phyloP scores from a whole-genome alignment of 2,888 invertebrate species.

The Erebia ligea region DNA sequence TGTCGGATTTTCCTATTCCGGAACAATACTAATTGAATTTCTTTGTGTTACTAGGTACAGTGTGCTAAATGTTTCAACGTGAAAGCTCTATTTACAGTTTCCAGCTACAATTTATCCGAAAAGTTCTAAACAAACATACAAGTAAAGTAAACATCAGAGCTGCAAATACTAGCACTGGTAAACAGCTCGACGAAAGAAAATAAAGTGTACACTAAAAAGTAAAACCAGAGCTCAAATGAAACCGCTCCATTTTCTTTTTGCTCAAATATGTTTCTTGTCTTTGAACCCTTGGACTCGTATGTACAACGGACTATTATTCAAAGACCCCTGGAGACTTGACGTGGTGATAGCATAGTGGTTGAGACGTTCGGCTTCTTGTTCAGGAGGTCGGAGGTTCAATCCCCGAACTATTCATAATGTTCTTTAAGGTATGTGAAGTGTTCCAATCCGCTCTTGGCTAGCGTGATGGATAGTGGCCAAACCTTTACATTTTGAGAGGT shows the following conservation, averaged over 20 bases:
- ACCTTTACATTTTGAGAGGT: too few relatives aligned
- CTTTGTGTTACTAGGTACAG: neutral
- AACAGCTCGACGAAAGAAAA: conserved; percentile 43
- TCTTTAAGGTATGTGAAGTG: too few relatives aligned
- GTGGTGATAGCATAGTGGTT: too few relatives aligned
- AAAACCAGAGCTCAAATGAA: conserved; percentile 15
- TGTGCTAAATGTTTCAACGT: conserved; percentile 8
- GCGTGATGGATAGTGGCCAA: too few relatives aligned
- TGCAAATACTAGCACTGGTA: conserved; percentile 37
- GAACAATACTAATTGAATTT: conserved; percentile 7
- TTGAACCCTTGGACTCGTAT: conserved; percentile 6
- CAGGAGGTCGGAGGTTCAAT: too few relatives aligned
- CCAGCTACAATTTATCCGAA: conserved; percentile 21
- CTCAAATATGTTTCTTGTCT: conserved; percentile 19
- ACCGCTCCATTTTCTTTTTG: conserved; percentile 15
- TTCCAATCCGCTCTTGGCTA: too few relatives aligned
- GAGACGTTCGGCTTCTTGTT: too few relatives aligned
- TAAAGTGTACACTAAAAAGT: conserved; percentile 46
- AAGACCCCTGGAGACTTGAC: neutral
- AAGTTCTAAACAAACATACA: conserved; percentile 13
- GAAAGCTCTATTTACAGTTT: conserved; percentile 13
- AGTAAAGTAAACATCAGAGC: conserved; percentile 29
- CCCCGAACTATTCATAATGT: too few relatives aligned
- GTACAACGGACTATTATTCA: conserved; percentile 1
- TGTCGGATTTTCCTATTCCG: neutral